phyloP scores from a whole-genome alignment of 2,888 invertebrate species.

The Lasius platythorax region DNA sequence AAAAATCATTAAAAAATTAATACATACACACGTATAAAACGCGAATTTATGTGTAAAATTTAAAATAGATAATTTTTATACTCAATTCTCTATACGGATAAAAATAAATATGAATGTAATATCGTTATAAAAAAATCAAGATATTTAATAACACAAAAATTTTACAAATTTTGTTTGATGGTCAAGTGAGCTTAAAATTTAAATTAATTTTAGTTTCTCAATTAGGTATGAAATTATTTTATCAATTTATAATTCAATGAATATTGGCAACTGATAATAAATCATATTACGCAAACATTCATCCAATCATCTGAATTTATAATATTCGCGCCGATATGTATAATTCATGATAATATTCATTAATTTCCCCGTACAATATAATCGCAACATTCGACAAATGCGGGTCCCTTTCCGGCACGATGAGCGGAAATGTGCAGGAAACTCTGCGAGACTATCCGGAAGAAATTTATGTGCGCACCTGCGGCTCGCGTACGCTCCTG shows the following conservation, averaged over 20 bases:
- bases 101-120: conserved; percentile 7
- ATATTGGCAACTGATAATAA: neutral
- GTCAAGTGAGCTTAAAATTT: neutral
- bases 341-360: conserved; percentile 35
- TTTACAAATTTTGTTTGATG: neutral
- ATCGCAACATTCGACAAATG: conserved; percentile 39
- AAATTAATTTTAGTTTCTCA: conserved; percentile 22
- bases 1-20: neutral
- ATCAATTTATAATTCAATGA: conserved; percentile 22
- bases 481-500: conserved; percentile 31
- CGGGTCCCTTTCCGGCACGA: conserved; percentile 26
- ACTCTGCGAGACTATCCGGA: conserved; percentile 34
- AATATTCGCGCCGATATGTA: conserved; percentile 15
- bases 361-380: conserved; percentile 29
- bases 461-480: conserved; percentile 51
- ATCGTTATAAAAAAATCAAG: neutral
- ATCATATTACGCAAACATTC: conserved; percentile 12
- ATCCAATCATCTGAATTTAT: neutral
- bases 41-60: neutral
- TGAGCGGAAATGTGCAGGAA: conserved; percentile 41
- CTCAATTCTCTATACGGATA: neutral
- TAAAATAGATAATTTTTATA: neutral
- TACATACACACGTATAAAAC: neutral
- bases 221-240: conserved; percentile 8
- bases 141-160: neutral